Percentiles rank a stretch among this genome's conserved stretches.
phyloP scores from a whole-genome alignment of 2,888 invertebrate species.

The Lissocephala sabroskyi region DNA sequence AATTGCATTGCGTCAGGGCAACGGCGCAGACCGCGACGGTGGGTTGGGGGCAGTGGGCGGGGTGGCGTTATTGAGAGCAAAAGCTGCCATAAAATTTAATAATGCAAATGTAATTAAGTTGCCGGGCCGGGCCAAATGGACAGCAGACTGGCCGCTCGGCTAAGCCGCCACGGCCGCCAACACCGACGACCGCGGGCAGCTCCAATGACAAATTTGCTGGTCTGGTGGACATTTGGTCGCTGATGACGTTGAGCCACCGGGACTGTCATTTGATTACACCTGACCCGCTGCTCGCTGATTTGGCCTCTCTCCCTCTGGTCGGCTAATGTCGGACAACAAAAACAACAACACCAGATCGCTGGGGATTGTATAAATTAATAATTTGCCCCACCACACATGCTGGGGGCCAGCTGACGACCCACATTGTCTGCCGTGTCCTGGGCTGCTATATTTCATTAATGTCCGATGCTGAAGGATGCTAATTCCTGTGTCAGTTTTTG shows the following conservation, averaged over 20 bases:
- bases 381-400: slow-evolving; percentile 13
- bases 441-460: no score
- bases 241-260: no score
- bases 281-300: no score
- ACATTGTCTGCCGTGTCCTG: no score
- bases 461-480: no score
- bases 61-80: slow-evolving; percentile 35
- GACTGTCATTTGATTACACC: not conserved
- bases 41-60: not conserved
- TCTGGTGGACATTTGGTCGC: no score
- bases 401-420: no score
- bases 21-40: not conserved
- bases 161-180: no score
- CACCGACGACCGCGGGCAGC: no score
- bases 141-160: not conserved
- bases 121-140: slow-evolving; percentile 36
- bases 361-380: slow-evolving; percentile 17
- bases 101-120: slow-evolving; percentile 69
- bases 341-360: not conserved
- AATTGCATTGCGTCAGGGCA: slow-evolving; percentile 25
- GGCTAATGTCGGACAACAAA: not conserved
- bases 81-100: slow-evolving; percentile 68
- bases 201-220: not conserved
- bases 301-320: not conserved
- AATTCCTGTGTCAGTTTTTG: no score